These are phyloP conservation scores for Nipponacmea schrenckii DNA, from an alignment of 2,888 invertebrate species.

Conservation along the genomic window DNA sequence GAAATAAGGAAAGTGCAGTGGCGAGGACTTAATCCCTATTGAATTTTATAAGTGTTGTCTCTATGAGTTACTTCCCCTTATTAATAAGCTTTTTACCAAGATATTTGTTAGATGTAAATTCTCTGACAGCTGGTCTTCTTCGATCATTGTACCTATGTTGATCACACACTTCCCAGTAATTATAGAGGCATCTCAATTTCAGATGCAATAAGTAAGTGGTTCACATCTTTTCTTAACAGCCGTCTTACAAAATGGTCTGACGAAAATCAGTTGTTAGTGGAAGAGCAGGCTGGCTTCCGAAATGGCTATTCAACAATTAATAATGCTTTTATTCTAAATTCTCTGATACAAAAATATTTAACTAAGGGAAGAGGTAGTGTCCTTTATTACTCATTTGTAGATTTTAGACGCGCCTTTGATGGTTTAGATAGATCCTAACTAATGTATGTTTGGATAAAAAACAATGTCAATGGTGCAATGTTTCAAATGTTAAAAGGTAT, in stretches of 20 bases:
- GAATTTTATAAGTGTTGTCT: not conserved
- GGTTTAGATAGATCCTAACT: constrained; percentile 2
- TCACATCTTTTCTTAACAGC: constrained; percentile 2
- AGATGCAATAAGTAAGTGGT: not conserved
- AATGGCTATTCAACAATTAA: not conserved
- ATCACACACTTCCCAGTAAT: not conserved
- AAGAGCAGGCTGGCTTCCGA: not conserved
- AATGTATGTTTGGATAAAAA: not conserved
- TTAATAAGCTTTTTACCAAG: not conserved
- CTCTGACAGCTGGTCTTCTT: not conserved
- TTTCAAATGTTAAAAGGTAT: not conserved
- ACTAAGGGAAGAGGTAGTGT: not conserved
- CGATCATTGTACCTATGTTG: not conserved
- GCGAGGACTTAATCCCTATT: not conserved
- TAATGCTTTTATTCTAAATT: not conserved
- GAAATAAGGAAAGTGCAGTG: constrained; percentile 10
- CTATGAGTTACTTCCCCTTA: not conserved
- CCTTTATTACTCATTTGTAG: constrained; percentile 3
- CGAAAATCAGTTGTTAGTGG: constrained; percentile 2
- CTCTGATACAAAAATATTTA: constrained; percentile 1
- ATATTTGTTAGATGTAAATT: not conserved
- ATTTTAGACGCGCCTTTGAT: not conserved
- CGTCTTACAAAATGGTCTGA: constrained; percentile 10
- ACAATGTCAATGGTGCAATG: not conserved
- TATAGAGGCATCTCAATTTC: not conserved